Evolutionary conservation across 2,797 vertebrate species (phyloP), one percentile per base, ranked within the genome.

Genomic region (Tinamus major): DNA sequence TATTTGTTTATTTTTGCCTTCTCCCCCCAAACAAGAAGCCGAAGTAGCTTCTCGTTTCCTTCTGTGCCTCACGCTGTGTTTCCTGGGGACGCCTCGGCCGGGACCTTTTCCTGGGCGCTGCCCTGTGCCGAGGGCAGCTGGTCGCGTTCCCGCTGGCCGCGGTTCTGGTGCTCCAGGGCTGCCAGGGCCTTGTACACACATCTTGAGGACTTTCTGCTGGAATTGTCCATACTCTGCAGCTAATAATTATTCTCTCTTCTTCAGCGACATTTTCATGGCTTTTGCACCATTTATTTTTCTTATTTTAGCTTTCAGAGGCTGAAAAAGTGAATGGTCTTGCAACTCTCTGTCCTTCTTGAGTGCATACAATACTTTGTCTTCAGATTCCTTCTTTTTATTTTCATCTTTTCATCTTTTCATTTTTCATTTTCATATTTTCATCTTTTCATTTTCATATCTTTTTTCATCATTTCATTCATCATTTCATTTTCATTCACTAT

Each of bases 71-170:
- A 53, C 81, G 58, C 44, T 41, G 82, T 64, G 9, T 74, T 86
- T 61, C 29, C 33, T 35, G 42, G 44, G 42, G 68, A 13, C 39
- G 5, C 31, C 58, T 1, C 35, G 78, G 75, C 67, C 70, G 48
- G 33, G 42, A 46, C 12, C 20, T 53, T 13, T 58, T 26, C 1
- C 7, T 0, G 13, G 46, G 24, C 17, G 9, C 68, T 37, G 37
- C 21, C 31, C 51, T 72, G n/a, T 64, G 71, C 41, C 33, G 62
- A 62, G 79, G 58, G 44, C 12, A 1, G 62, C 71, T 19, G 29
- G 9, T 26, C 5, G 58, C 41, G 62, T 92, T 83, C 46, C 92
- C 89, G 68, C 78, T 85, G 92, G 89, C 72, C 9, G 1, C 75
- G 62, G 93, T 62, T 56, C 8, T 13, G 70, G 26, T 87, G 69